phyloP scores from a whole-genome alignment of 2,113 vertebrate genomes.

The Coptodon bakossiorum region DNA sequence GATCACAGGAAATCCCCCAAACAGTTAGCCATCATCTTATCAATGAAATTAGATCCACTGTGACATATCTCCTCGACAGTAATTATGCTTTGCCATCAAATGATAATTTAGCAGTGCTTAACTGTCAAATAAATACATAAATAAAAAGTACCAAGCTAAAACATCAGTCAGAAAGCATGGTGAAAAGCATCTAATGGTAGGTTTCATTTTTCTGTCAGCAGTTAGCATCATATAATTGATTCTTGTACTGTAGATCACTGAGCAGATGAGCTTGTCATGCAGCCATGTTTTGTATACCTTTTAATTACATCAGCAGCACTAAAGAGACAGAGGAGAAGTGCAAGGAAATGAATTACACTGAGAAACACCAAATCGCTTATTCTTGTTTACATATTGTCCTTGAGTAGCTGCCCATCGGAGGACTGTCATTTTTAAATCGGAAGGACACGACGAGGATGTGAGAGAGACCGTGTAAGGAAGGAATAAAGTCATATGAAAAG shows the following conservation, averaged over 20 bases:
- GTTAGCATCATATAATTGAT: conserved; percentile 60
- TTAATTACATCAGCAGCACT: conserved; percentile 42
- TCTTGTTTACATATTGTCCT: conserved; percentile 12
- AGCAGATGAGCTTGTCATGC: conserved; percentile 23
- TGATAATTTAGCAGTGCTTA: conserved; percentile 20
- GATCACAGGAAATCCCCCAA: not conserved
- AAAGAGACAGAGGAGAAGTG: not conserved
- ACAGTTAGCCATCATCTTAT: conserved; percentile 1
- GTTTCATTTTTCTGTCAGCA: conserved; percentile 43
- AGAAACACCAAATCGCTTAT: not conserved
- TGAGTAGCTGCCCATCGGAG: not conserved
- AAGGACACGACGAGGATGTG: not conserved
- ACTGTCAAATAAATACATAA: not conserved
- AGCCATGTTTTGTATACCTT: conserved; percentile 39
- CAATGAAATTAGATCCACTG: conserved; percentile 11
- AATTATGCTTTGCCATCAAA: conserved; percentile 25
- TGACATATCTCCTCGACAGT: conserved; percentile 30
- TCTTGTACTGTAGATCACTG: conserved; percentile 38
- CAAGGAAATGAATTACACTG: not conserved
- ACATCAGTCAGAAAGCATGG: conserved; percentile 48
- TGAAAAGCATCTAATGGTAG: conserved; percentile 50
- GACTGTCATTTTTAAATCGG: not conserved
- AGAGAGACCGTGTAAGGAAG: not conserved
- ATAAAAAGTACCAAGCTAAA: not conserved
- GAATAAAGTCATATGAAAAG: not conserved